Evolutionary conservation across 2,888 invertebrate species (phyloP).

Genomic region (Galerucella pusilla): DNA sequence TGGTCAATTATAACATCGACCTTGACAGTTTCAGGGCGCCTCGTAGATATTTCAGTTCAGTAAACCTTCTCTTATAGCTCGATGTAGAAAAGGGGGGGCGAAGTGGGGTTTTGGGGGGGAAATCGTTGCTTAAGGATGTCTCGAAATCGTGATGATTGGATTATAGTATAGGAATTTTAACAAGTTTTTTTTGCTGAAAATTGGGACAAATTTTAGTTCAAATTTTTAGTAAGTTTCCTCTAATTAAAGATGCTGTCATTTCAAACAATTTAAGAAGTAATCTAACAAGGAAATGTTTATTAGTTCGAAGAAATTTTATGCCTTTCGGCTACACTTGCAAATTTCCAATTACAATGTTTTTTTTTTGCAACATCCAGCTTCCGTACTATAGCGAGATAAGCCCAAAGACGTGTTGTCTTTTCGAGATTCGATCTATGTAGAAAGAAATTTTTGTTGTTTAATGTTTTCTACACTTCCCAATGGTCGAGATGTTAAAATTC

Average conservation of each 20-base stretch:
- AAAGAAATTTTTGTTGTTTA: constrained; percentile 23
- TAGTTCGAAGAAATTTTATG: not conserved
- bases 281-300: not conserved
- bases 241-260: too few species aligned
- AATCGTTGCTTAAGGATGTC: constrained; percentile 29
- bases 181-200: too few species aligned
- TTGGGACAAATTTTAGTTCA: too few species aligned
- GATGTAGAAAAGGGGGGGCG: not conserved
- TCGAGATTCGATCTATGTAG: constrained; percentile 10
- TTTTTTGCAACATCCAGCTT: not conserved
- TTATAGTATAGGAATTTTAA: not conserved
- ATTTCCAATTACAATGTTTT: not conserved
- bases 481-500: constrained; percentile 9
- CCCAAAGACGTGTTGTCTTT: constrained; percentile 19
- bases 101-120: constrained; percentile 10
- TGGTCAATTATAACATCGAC: constrained; percentile 30
- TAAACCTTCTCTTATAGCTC: constrained; percentile 35
- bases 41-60: constrained; percentile 38
- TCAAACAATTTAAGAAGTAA: not conserved
- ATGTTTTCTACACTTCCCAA: constrained; percentile 14
- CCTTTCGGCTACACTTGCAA: not conserved
- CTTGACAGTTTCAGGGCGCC: constrained; percentile 34
- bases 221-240: not conserved
- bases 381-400: constrained; percentile 13
- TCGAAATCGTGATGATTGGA: constrained; percentile 31